Conservation (phyloP, 2,888 invertebrate genomes). For the Ophion costatus region DNA sequence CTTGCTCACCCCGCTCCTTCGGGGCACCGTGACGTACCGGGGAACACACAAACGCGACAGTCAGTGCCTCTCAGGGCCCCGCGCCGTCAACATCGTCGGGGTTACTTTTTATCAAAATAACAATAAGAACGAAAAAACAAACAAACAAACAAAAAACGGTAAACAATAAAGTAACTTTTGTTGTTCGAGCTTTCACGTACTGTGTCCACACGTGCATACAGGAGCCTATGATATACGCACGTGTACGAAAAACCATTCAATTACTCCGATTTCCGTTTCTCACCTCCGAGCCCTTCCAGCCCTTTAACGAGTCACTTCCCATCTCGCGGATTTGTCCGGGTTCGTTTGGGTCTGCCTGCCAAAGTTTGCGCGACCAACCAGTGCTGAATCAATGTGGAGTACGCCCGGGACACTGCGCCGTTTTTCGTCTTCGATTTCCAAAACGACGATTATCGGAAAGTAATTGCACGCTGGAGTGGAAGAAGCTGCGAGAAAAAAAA, state of each 20-base stretch:
- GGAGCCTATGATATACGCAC: neutral
- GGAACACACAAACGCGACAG: constrained; percentile 69
- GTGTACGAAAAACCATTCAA: neutral
- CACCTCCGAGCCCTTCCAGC: neutral
- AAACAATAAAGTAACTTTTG: constrained; percentile 16
- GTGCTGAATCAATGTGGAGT: neutral
- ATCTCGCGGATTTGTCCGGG: no score
- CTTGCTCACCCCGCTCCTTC: constrained; percentile 2
- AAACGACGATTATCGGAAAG: neutral
- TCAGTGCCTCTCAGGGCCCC: constrained; percentile 82
- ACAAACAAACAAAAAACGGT: constrained; percentile 17
- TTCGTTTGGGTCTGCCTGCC: neutral
- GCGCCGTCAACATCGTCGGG: constrained; percentile 78
- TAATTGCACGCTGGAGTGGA: neutral
- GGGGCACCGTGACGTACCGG: constrained; percentile 50
- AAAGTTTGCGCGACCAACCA: neutral
- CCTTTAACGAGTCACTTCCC: neutral
- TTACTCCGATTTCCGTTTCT: neutral
- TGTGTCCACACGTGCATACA: neutral
- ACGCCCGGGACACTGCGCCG: neutral
- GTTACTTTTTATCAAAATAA: constrained; percentile 58
- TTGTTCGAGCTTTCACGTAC: constrained; percentile 6
- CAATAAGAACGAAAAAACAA: constrained; percentile 18
- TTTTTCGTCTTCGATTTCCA: neutral
- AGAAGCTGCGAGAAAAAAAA: neutral